Evolutionary conservation across 2,888 invertebrate species (phyloP).

Genomic region (Rutpela maculata): DNA sequence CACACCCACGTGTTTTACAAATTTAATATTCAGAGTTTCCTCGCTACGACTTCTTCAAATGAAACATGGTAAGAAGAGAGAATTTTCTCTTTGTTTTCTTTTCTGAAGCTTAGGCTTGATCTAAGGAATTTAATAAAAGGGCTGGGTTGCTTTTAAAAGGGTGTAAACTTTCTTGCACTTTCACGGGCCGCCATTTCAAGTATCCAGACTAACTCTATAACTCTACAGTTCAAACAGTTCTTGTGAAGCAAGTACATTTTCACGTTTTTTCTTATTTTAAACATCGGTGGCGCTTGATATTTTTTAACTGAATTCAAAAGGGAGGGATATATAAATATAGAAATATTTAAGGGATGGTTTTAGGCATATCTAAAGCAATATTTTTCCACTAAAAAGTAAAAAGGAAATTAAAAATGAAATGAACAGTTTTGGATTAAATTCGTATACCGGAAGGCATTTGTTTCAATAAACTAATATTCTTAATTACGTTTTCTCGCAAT

Average conservation of each 20-base stretch:
- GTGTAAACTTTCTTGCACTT: not conserved
- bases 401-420: too few relatives aligned
- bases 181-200: not conserved
- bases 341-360: too few relatives aligned
- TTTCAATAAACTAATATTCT: too few relatives aligned
- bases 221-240: not conserved
- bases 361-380: too few relatives aligned
- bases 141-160: not conserved
- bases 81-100: not conserved
- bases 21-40: not conserved
- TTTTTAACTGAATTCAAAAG: too few relatives aligned
- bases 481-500: too few relatives aligned
- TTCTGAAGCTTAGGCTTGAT: not conserved
- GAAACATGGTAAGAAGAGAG: not conserved
- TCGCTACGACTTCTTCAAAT: not conserved
- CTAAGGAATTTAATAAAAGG: not conserved
- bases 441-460: too few relatives aligned
- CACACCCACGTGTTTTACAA: slow-evolving; percentile 2
- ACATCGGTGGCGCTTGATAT: too few relatives aligned
- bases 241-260: not conserved
- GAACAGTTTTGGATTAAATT: too few relatives aligned
- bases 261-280: too few relatives aligned
- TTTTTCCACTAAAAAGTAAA: too few relatives aligned
- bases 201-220: not conserved
- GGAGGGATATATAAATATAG: too few relatives aligned